A percentile compares a stretch with the other conserved stretches of the same genome.
These are phyloP conservation scores for Cyclophora punctaria DNA, from an alignment of 2,888 invertebrate species.

Conservation along the genomic window DNA sequence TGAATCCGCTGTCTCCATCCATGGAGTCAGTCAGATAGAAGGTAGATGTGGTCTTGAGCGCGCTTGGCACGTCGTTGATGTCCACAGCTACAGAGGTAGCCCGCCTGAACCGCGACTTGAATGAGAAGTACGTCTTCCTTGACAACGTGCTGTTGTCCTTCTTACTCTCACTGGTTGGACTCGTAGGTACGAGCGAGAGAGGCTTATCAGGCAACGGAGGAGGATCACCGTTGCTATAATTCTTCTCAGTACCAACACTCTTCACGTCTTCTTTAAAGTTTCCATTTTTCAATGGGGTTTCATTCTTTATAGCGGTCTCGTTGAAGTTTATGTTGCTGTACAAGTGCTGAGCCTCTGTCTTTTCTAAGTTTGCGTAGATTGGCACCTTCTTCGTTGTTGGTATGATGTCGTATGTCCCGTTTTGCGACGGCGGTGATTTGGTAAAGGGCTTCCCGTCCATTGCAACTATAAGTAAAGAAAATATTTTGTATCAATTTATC, in stretches of 20 bases:
- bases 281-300: conserved; percentile 41
- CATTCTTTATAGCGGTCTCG: conserved; percentile 54
- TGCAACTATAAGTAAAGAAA: conserved; percentile 44
- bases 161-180: conserved; percentile 53
- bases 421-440: conserved; percentile 38
- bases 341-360: conserved; percentile 36
- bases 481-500: not conserved
- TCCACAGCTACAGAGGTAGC: conserved; percentile 75
- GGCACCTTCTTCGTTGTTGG: conserved; percentile 39
- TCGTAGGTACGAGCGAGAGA: conserved; percentile 33
- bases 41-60: conserved; percentile 78
- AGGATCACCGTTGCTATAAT: conserved; percentile 37
- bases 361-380: conserved; percentile 57
- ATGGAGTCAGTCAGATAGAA: conserved; percentile 82
- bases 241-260: conserved; percentile 51
- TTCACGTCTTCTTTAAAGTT: conserved; percentile 58
- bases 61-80: conserved; percentile 70
- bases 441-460: conserved; percentile 61
- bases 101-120: conserved; percentile 78
- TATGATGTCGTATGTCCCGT: conserved; percentile 45
- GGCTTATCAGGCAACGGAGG: conserved; percentile 55
- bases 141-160: conserved; percentile 60
- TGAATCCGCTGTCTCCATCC: conserved; percentile 78
- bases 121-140: conserved; percentile 69
- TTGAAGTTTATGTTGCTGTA: conserved; percentile 55